Evolutionary conservation across 2,113 vertebrate genomes (phyloP), one percentile per base, ranked within the genome.

Genomic region (Dendrocopos noguchii): DNA sequence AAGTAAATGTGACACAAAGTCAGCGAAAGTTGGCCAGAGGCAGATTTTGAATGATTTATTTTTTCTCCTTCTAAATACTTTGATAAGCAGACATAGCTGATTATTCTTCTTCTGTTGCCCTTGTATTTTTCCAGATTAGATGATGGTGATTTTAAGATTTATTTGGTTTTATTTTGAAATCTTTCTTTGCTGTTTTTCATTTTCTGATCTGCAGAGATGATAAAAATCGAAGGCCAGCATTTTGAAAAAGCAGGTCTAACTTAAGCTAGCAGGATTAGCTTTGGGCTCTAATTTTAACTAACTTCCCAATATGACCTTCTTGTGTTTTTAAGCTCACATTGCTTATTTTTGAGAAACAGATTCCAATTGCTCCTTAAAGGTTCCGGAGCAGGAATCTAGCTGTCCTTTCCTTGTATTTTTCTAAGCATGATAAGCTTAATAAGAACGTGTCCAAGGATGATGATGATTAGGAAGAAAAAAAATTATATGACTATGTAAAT

Each of bases 401-500:
- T 85, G 79, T 91, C 56, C 39, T 94, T 85, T 85, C 63, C 46
- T 84, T 75, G 50, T 91, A 76, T 92, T 90, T 86, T 77, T 33
- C 75, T 65, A 70, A 46, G 47, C 67, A 47, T 67, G 90, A 84
- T 82, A 55, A 93, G 31, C 50, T 74, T 93, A 84, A 56, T 56
- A 84, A 76, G 56, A 91, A 63, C 29, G 81, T 91, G 77, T 93
- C 80, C 94, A 91, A 92, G 86, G 33, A 83, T 88, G 53, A 42
- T 92, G 84, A 50, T 73, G 84, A 89, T 93, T 90, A 74, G 64
- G 88, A 91, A 80, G 64, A 31, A 68, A 68, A 42, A 72, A 80
- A 92, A 88, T 10, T 57, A 72, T 86, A 67, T 80, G 80, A 78
- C 80, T 88, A 47, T 91, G 70, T 80, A 92, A 91, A 96, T 95